These are phyloP conservation scores for Phoebastria nigripes DNA, from an alignment of 2,797 vertebrate species.

Conservation along the genomic window DNA sequence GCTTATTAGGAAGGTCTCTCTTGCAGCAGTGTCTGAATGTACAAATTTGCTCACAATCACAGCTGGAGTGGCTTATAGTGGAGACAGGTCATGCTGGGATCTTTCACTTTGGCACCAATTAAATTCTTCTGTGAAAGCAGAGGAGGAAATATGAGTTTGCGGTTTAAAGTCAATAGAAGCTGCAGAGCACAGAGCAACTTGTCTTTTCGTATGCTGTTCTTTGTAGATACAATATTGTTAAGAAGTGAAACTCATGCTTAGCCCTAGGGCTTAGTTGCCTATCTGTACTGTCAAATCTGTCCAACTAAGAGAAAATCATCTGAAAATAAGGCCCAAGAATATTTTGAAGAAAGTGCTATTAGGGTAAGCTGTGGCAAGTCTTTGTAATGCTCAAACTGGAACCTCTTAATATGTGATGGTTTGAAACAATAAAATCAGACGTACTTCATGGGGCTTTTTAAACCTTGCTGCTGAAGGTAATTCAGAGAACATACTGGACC, in stretches of 20 bases:
- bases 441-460: background rate
- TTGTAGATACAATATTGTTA: conserved; percentile 34
- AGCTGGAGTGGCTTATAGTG: conserved; percentile 18
- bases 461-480: background rate
- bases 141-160: conserved; percentile 1
- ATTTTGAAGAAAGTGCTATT: background rate
- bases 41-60: conserved; percentile 31
- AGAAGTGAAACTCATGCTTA: conserved; percentile 17
- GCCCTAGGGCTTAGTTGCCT: conserved; percentile 7
- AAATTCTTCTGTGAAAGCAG: conserved; percentile 39
- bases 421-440: background rate
- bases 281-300: background rate
- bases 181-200: conserved; percentile 23
- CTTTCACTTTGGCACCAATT: conserved; percentile 57
- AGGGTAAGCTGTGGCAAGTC: background rate
- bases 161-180: conserved; percentile 40
- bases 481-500: background rate
- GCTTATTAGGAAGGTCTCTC: conserved; percentile 45
- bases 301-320: background rate
- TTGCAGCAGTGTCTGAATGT: conserved; percentile 26
- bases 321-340: background rate
- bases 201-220: conserved; percentile 14
- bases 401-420: background rate
- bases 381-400: background rate
- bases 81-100: conserved; percentile 52